phyloP scores from a whole-genome alignment of 2,888 invertebrate species.

The Sinhomidia bicolor region DNA sequence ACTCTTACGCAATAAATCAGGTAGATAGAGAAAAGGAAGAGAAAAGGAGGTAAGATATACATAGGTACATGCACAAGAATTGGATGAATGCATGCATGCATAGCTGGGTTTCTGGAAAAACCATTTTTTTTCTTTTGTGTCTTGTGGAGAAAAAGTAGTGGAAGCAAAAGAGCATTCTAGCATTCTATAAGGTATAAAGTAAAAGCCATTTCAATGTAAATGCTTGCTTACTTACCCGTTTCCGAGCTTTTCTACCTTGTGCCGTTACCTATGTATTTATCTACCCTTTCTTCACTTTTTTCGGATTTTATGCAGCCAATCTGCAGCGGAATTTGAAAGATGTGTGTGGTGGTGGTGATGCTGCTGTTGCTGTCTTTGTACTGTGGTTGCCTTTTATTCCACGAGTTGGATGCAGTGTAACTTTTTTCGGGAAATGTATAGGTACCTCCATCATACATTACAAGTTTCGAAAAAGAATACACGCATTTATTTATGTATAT shows the following conservation, averaged over 20 bases:
- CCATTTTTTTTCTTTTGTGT: conserved; percentile 18
- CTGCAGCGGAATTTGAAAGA: not conserved
- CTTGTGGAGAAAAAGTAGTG: not conserved
- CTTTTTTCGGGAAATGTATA: too few species aligned
- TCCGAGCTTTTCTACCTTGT: not conserved
- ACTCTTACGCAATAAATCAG: conserved; percentile 54
- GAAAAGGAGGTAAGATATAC: not conserved
- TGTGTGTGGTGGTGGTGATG: not conserved
- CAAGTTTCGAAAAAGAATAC: too few species aligned
- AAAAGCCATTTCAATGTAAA: conserved; percentile 19
- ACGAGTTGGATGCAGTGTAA: too few species aligned
- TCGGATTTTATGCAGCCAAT: not conserved
- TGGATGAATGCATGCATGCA: not conserved
- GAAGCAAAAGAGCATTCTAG: not conserved
- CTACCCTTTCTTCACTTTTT: not conserved
- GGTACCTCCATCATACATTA: not conserved
- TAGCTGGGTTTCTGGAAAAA: conserved; percentile 9
- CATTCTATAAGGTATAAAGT: not conserved
- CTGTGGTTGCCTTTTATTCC: not conserved
- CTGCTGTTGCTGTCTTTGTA: not conserved
- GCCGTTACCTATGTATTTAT: not conserved
- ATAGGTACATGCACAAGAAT: not conserved
- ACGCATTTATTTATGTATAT: too few species aligned
- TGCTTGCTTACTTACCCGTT: not conserved
- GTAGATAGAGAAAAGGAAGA: conserved; percentile 35